phyloP scores from a whole-genome alignment of 2,888 invertebrate species.

The Schizotus pectinicornis region DNA sequence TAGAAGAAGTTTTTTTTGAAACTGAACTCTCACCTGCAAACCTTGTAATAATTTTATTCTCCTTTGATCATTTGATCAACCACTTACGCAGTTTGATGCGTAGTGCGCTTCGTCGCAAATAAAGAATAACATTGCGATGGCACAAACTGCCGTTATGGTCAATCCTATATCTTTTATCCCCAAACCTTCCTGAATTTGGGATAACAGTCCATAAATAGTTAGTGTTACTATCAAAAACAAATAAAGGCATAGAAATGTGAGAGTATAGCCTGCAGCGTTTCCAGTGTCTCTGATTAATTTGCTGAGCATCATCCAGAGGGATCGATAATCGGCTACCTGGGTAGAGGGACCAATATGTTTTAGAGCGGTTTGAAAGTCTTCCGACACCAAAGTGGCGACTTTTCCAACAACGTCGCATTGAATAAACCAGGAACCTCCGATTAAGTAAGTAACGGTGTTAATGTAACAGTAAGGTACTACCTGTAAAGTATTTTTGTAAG shows the following conservation, averaged over 20 bases:
- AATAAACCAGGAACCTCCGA: constrained; percentile 75
- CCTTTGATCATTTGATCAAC: background rate
- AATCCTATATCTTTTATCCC: constrained; percentile 76
- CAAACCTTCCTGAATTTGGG: constrained; percentile 75
- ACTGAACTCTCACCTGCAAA: constrained; percentile 69
- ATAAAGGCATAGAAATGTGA: constrained; percentile 72
- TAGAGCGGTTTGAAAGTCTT: constrained; percentile 73
- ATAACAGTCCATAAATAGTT: constrained; percentile 76
- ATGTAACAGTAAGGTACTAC: constrained; percentile 73
- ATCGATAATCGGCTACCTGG: constrained; percentile 72
- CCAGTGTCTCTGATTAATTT: constrained; percentile 72
- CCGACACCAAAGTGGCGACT: constrained; percentile 70
- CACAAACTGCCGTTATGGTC: constrained; percentile 70
- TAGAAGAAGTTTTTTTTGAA: constrained; percentile 75
- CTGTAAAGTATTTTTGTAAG: constrained; percentile 43
- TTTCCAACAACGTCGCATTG: constrained; percentile 70
- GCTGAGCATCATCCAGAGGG: constrained; percentile 74
- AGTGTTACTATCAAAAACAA: constrained; percentile 75
- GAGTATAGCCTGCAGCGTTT: constrained; percentile 70
- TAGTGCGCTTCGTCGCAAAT: constrained; percentile 78
- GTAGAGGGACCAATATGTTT: constrained; percentile 72
- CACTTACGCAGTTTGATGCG: constrained; percentile 72
- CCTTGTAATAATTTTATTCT: constrained; percentile 1
- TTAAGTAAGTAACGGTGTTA: constrained; percentile 71
- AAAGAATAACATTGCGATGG: constrained; percentile 71